A percentile compares a stretch with the other conserved stretches of the same genome.
phyloP scores from a whole-genome alignment of 2,888 invertebrate genomes.

The Drosophila antonietae region DNA sequence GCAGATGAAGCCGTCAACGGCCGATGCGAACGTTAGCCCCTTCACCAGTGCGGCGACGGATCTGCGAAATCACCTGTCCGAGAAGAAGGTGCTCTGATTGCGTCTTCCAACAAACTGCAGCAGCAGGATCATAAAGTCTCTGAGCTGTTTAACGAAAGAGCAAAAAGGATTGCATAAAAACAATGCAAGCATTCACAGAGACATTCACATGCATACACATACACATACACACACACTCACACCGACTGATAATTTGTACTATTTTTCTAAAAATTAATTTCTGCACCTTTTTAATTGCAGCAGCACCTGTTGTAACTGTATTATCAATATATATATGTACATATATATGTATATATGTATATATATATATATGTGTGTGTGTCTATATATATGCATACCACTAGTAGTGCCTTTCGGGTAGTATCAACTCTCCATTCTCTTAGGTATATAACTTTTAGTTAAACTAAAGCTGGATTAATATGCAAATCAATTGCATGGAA shows the following conservation, averaged over 20 bases:
- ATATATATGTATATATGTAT: not conserved
- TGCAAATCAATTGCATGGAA: conserved; percentile 30
- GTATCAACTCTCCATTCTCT: conserved; percentile 18
- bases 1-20: conserved; percentile 7
- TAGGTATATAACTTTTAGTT: conserved; percentile 37
- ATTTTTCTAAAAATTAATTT: conserved; percentile 26
- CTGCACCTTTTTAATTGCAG: conserved; percentile 24
- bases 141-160: conserved; percentile 31
- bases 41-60: conserved; percentile 20
- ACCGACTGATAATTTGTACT: conserved; percentile 77
- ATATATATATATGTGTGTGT: not conserved
- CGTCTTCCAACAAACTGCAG: conserved; percentile 15
- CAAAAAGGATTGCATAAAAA: conserved; percentile 19
- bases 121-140: conserved; percentile 15
- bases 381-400: conserved; percentile 19
- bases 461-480: conserved; percentile 22
- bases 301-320: conserved; percentile 35
- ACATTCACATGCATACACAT: conserved; percentile 8
- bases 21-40: conserved; percentile 43
- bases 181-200: conserved; percentile 1
- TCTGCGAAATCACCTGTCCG: conserved; percentile 19
- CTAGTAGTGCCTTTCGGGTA: conserved; percentile 65
- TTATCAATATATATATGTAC: conserved; percentile 6
- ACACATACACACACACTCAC: conserved; percentile 21
- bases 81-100: conserved; percentile 64